Percentiles rank a stretch among this genome's conserved stretches.
These are phyloP conservation scores for Scaptodrosophila lebanonensis DNA, from an alignment of 1,140 invertebrate genomes.

Conservation along the genomic window DNA sequence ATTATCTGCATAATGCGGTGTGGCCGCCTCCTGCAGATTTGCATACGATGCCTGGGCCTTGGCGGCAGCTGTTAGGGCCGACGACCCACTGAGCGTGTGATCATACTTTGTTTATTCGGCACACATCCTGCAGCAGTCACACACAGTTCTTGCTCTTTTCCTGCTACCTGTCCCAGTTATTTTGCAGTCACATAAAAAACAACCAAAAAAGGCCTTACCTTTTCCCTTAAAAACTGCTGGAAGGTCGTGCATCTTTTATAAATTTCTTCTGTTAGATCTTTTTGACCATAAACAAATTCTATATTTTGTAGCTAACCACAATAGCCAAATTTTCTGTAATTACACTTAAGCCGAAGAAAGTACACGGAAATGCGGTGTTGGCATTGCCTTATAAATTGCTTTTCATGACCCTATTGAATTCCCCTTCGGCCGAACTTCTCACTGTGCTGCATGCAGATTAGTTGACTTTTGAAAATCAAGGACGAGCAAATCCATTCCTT, in stretches of 20 bases:
- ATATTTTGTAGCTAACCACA: conserved; percentile 53
- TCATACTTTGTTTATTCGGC: conserved; percentile 64
- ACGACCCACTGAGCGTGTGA: conserved; percentile 65
- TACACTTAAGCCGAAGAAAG: conserved; percentile 53
- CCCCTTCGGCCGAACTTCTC: too few relatives aligned
- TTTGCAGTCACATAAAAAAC: conserved; percentile 42
- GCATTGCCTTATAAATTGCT: conserved; percentile 42
- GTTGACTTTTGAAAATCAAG: conserved; percentile 29
- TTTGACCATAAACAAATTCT: conserved; percentile 27
- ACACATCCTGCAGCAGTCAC: conserved; percentile 42
- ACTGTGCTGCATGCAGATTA: conserved; percentile 50
- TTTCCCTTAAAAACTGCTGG: conserved; percentile 10
- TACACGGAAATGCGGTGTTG: conserved; percentile 23
- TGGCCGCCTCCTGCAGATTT: conserved; percentile 36
- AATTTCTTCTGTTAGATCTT: conserved; percentile 22
- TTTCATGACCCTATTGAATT: not conserved
- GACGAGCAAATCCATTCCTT: too few relatives aligned
- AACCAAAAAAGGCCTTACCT: conserved; percentile 26
- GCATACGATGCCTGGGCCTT: conserved; percentile 40
- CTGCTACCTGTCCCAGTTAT: conserved; percentile 46
- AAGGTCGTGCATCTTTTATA: conserved; percentile 29
- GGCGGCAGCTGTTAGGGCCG: conserved; percentile 11
- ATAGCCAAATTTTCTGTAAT: conserved; percentile 66
- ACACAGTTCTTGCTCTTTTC: not conserved
- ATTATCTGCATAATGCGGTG: conserved; percentile 9